Evolutionary conservation across 2,113 vertebrate species (phyloP), one percentile per base, ranked within the genome.

Genomic region (Calypte anna): DNA sequence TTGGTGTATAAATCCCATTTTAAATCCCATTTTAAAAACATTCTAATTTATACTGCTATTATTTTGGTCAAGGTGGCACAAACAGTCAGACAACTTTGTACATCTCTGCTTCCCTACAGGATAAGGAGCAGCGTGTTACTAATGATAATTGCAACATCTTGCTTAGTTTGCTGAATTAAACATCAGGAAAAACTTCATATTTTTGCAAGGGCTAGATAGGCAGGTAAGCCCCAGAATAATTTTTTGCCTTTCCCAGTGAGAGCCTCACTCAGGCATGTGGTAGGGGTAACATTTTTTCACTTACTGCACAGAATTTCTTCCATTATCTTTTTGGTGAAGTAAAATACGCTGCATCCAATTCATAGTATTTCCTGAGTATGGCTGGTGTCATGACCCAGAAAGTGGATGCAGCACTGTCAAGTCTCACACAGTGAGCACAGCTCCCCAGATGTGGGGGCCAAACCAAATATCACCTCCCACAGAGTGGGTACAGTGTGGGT

Each of bases 1-100:
- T 1, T 75, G 79, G 48, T 12, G 75, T 81, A 44, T 5, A 10
- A 61, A 76, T 27, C 18, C 76, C 33, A 15, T 25, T 33, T 33
- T 33, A 33, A 33, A 33, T 33, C 33, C 33, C 80, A 55, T 59
- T 91, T 91, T 15, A 51, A 84, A 82, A 83, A 51, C 51, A 44
- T 75, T 82, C 46, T 62, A 14, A 76, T 94, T 89, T 92, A 89
- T 78, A 85, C 38, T 84, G 58, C 23, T 76, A 36, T 76, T 57
- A 78, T 7, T 1, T 5, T 0, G 0, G 50, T 36, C 74, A 28
- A 12, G 4, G 50, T 1, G 2, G n/a, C 89, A 80, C 78, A 74
- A 64, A 61, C 30, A 88, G n/a, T 50, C 12, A 54, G 54, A 17
- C 88, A 73, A n/a, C 54, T 82, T 31, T 76, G 66, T 20, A 6